Base-by-base conservation (phyloP, 2,797 vertebrate species). In the Pseudomugil gertrudae region DNA sequence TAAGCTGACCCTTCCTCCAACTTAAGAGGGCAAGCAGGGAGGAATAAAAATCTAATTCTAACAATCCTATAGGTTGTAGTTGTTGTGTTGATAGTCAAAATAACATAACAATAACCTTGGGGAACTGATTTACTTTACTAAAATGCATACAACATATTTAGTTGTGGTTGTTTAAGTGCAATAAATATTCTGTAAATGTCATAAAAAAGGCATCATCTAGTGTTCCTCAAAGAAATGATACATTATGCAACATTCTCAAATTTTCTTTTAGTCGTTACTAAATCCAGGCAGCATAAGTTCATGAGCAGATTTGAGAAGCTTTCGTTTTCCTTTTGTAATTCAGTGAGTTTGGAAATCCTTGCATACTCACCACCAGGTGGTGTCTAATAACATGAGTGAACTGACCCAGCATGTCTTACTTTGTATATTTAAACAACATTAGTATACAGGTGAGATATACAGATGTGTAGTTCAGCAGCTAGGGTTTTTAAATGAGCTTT, bases 281-380 rank as follows among this genome's bases (percentile, higher is more conserved):
- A 43, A 66, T 43, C 33, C 23, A 45, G 2, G 27, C 38, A 69
- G 23, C 32, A 36, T 33, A 15, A 53, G 40, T 57, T 72, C 14
- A 11, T 69, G 23, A 59, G 32, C 57, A 72, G 40, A 43, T 63
- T 1, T 61, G 50, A 78, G 43, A 66, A 36, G 14, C 36, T 75
- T 65, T 75, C 71, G 57, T 64, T 21, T 57, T 74, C 59, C 66
- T 58, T 71, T 53, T 79, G 56, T 54, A 40, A 64, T 60, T 68
- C 43, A 67, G 45, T 85, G 75, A 83, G 66, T 79, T 69, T 72
- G 57, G 53, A 69, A 80, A 55, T 81, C 75, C 72, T 80, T 82
- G 87, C 87, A 86, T 88, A 63, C 67, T 91, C 88, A 81, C 92
- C 91, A 93, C 89, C 86, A 93, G 91, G 91, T 94, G 92, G 91